phyloP scores from a whole-genome alignment of 2,113 vertebrate genomes.

The Ifrita kowaldi region DNA sequence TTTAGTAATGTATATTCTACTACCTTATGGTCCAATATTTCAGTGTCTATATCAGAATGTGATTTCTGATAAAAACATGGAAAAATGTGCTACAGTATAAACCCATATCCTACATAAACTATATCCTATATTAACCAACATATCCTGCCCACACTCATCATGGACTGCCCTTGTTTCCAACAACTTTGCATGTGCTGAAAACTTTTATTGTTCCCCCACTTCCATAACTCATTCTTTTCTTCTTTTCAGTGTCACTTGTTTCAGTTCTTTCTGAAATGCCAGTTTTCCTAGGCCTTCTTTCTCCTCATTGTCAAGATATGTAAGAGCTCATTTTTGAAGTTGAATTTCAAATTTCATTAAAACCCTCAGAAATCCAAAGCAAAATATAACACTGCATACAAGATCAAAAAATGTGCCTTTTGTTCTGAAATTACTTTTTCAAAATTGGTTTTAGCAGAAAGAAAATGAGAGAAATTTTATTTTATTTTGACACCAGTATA shows the following conservation, averaged over 20 bases:
- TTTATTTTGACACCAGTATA: neutral
- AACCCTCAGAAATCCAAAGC: neutral
- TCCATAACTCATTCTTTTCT: neutral
- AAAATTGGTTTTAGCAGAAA: neutral
- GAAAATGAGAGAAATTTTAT: neutral
- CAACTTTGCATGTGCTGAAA: neutral
- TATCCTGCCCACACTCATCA: neutral
- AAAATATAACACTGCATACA: neutral
- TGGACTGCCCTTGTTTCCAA: neutral
- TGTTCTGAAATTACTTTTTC: neutral
- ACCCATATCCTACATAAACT: neutral
- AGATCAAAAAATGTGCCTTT: neutral
- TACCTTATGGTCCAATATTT: neutral
- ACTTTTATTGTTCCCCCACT: neutral
- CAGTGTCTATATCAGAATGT: neutral
- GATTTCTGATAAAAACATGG: neutral
- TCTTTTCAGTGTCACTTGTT: neutral
- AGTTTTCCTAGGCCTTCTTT: neutral
- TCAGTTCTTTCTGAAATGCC: neutral
- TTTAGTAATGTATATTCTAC: neutral
- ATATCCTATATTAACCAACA: neutral
- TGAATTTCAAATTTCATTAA: neutral
- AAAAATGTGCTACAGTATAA: neutral
- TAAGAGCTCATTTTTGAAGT: neutral
- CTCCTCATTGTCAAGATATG: neutral